Evolutionary conservation across 2,888 invertebrate species (phyloP), one percentile per base, ranked within the genome.

Genomic region (Hylaea fasciaria): DNA sequence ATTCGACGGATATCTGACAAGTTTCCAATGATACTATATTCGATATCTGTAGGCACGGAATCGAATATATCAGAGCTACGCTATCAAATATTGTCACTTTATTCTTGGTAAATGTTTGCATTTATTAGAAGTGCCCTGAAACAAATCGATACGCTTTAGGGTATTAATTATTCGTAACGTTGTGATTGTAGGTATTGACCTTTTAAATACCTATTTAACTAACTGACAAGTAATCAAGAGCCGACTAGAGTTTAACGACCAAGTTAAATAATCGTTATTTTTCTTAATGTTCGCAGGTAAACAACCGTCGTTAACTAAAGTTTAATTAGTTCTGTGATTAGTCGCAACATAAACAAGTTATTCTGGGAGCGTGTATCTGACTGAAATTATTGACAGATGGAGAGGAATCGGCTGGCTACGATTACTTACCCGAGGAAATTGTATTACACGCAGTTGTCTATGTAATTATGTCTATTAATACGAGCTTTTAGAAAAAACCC

Each of bases 241-340:
- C n/a, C 10, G 28, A 13, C n/a, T 8, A 8, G 10, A 13, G 12
- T 13, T 9, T 32, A 35, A 47, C 32, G 1, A 47, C 32, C 12
- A 29, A 47, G 10, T 14, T 29, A 46, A 17, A 12, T 37, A 40
- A 11, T 3, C 16, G 39, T 11, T 57, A 57, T 50, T 50, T 50
- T 45, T 44, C 35, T 32, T 32, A 35, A 16, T 17, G 12, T 11
- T 43, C 14, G 13, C 37, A 49, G 37, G 32, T 46, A 57, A 57
- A 45, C 51, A 41, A 16, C 5, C 39, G n/a, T n/a, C 35, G 49
- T 57, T 16, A 57, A 50, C 29, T 51, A 32, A 48, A 48, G 16
- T 52, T 52, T 48, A 58, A 58, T 52, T 47, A 52, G 52, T 48
- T 58, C 29, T 43, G 37, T 52, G 52, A 58, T 52, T 28, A 57